A percentile compares a stretch with the other conserved stretches of the same genome.
These are phyloP conservation scores for Microctenopoma steveboyesi DNA, from an alignment of 2,797 vertebrate genomes.

Conservation along the genomic window DNA sequence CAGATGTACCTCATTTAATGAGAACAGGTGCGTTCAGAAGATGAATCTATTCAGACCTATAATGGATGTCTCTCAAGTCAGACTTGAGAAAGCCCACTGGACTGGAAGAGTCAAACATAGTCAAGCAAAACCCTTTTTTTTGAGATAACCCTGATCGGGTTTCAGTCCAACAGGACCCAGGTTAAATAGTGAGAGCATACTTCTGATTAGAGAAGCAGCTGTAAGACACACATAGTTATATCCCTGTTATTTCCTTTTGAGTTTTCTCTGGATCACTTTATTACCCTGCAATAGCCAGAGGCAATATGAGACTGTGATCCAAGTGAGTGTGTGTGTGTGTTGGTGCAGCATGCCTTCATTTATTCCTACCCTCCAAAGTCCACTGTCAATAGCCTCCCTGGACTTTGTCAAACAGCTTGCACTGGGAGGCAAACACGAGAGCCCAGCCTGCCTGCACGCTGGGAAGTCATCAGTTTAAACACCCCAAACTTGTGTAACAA, in stretches of 20 bases:
- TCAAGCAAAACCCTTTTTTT: too few species aligned
- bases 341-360: constrained; percentile 40
- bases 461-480: constrained; percentile 31
- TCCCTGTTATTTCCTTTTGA: constrained; percentile 64
- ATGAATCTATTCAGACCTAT: too few species aligned
- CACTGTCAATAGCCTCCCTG: constrained; percentile 63
- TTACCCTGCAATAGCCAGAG: constrained; percentile 61
- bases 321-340: constrained; percentile 42
- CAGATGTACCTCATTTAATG: too few species aligned
- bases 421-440: constrained; percentile 45
- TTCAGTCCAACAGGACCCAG: constrained; percentile 42
- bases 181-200: constrained; percentile 47
- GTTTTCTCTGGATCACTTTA: constrained; percentile 69
- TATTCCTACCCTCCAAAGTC: constrained; percentile 66
- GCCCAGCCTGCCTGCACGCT: constrained; percentile 8
- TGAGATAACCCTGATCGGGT: too few species aligned
- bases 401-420: constrained; percentile 62
- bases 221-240: constrained; percentile 60
- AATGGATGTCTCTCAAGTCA: too few species aligned
- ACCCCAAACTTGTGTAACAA: constrained; percentile 18
- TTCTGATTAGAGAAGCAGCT: constrained; percentile 68
- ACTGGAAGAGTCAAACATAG: too few species aligned
- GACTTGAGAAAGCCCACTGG: too few species aligned
- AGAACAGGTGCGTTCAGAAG: too few species aligned
- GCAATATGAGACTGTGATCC: constrained; percentile 55